Percentiles rank a stretch among this genome's conserved stretches.
These are phyloP conservation scores for Mimachlamys varia DNA, from an alignment of 2,888 invertebrate species.

Conservation along the genomic window DNA sequence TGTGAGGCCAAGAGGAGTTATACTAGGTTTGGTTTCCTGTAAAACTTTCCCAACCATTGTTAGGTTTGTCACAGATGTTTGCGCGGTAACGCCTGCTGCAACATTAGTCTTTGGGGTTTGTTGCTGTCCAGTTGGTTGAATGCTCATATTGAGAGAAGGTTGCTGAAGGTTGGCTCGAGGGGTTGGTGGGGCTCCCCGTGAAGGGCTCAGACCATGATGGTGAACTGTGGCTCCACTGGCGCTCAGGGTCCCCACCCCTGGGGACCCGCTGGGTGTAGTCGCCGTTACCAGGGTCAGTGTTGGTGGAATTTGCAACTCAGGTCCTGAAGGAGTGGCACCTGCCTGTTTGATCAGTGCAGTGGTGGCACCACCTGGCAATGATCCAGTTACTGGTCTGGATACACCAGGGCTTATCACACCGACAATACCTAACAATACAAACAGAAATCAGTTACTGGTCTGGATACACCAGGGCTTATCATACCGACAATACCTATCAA, in stretches of 20 bases:
- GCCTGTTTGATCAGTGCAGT: constrained; percentile 16
- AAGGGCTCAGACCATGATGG: constrained; percentile 72
- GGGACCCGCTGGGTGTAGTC: constrained; percentile 47
- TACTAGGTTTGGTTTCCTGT: constrained; percentile 49
- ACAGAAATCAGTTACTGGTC: not conserved
- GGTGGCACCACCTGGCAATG: constrained; percentile 4
- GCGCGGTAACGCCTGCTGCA: constrained; percentile 38
- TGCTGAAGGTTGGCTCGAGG: constrained; percentile 69
- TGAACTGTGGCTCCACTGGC: constrained; percentile 73
- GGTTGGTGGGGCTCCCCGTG: constrained; percentile 60
- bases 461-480: not conserved
- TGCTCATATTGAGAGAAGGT: constrained; percentile 53
- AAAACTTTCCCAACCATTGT: constrained; percentile 52
- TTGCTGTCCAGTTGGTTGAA: constrained; percentile 39
- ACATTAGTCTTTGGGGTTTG: constrained; percentile 37
- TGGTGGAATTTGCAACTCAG: constrained; percentile 48
- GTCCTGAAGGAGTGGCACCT: constrained; percentile 24
- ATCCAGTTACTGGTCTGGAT: constrained; percentile 13
- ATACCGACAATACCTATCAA: not conserved
- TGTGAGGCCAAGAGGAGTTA: constrained; percentile 42
- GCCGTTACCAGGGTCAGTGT: constrained; percentile 50
- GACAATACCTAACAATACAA: not conserved
- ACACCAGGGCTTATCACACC: constrained; percentile 13
- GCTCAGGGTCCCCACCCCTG: constrained; percentile 51
- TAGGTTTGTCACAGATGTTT: constrained; percentile 43